Conservation (phyloP, 2,888 invertebrate species). For the Aelia acuminata region DNA sequence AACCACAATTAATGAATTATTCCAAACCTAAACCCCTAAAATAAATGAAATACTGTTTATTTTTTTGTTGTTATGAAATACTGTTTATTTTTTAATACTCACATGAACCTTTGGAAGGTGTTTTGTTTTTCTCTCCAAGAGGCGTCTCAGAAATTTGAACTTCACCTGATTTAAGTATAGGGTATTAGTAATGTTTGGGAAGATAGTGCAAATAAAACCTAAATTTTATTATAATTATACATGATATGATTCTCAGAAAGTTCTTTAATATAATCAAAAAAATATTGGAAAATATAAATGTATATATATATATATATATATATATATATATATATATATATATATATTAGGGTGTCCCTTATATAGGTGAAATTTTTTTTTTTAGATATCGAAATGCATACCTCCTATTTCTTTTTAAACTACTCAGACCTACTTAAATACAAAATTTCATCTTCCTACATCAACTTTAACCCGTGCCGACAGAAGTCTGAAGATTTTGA, state of each 20-base stretch:
- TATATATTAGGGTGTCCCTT: too few relatives aligned
- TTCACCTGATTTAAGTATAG: constrained; percentile 35
- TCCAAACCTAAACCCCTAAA: background rate
- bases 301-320: too few relatives aligned
- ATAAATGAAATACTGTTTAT: background rate
- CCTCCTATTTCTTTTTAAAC: too few relatives aligned
- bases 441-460: too few relatives aligned
- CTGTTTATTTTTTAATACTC: background rate
- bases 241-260: background rate
- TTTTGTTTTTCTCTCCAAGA: constrained; percentile 45
- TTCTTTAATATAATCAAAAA: too few relatives aligned
- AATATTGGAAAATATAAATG: too few relatives aligned
- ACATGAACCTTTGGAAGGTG: constrained; percentile 57
- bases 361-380: too few relatives aligned
- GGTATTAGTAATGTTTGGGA: background rate
- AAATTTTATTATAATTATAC: background rate
- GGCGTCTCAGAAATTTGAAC: constrained; percentile 44
- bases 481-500: too few relatives aligned
- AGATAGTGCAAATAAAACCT: background rate
- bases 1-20: background rate
- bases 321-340: too few relatives aligned
- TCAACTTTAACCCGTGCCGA: too few relatives aligned
- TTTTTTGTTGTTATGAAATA: background rate
- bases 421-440: too few relatives aligned
- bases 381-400: too few relatives aligned